Percentiles rank a stretch among this genome's conserved stretches.
These are phyloP conservation scores for Aricia artaxerxes DNA, from an alignment of 2,888 invertebrate genomes.

Conservation along the genomic window DNA sequence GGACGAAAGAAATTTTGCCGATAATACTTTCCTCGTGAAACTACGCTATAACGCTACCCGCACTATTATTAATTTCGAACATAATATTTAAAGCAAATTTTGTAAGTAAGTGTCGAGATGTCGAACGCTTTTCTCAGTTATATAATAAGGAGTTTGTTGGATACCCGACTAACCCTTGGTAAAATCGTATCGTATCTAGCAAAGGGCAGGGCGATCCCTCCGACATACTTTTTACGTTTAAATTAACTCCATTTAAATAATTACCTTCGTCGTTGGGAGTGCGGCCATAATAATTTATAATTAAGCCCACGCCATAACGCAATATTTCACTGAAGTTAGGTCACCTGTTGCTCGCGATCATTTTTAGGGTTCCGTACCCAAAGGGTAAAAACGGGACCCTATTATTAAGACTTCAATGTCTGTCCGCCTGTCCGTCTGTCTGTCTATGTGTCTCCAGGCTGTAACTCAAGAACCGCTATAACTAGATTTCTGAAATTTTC, in stretches of 20 bases:
- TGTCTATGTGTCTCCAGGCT: too few relatives aligned
- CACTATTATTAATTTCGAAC: too few relatives aligned
- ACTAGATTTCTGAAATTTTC: too few relatives aligned
- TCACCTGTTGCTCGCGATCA: constrained; percentile 8
- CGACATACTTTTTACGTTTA: not conserved
- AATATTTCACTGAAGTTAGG: constrained; percentile 18
- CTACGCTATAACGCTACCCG: too few relatives aligned
- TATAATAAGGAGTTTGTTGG: not conserved
- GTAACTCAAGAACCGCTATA: too few relatives aligned
- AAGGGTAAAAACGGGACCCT: too few relatives aligned
- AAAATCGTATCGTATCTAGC: not conserved
- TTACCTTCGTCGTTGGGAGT: constrained; percentile 18
- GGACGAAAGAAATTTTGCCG: too few relatives aligned
- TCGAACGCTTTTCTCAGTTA: not conserved
- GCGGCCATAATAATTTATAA: constrained; percentile 9
- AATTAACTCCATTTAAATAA: constrained; percentile 11
- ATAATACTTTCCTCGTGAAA: too few relatives aligned
- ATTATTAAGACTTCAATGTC: too few relatives aligned
- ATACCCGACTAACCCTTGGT: not conserved
- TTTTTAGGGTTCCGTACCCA: not conserved
- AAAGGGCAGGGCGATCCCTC: constrained; percentile 8
- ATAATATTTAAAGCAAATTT: too few relatives aligned
- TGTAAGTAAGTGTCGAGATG: not conserved
- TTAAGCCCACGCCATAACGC: constrained; percentile 17
- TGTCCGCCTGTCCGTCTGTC: too few relatives aligned